Evolutionary conservation across 2,113 vertebrate species (phyloP), one percentile per base, ranked within the genome.

Genomic region (Alethe diademata): DNA sequence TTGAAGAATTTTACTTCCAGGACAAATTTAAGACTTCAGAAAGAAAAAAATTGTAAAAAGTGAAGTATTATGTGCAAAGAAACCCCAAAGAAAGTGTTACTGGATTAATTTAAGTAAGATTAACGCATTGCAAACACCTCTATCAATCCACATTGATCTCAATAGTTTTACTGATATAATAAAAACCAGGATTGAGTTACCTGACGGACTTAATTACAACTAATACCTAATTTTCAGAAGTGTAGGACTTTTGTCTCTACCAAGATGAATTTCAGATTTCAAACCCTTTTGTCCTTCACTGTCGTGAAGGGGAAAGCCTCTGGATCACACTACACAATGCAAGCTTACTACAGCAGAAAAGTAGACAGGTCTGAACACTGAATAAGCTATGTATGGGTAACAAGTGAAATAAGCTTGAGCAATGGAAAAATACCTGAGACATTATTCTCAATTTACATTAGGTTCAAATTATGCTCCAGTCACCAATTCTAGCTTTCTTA

Each of bases 241-340:
- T n/a, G 12, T 12, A 74, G 5, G 36, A 5, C 9, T 76, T 72
- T 42, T 62, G 3, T 47, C 19, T 53, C 42, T 83, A 38, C 35
- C 31, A 56, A 47, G 43, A 56, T 9, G n/a, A 48, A 56, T 66
- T 85, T 72, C 31, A 57, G 23, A 69, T 76, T 61, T 73, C 38
- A 64, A 91, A 43, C 5, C 11, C 2, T 40, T 85, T 80, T 65
- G 57, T 56, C 25, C 28, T 61, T n/a, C 2, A 6, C 35, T 75
- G 8, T 26, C 0, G 0, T 29, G 28, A 69, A 69, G 9, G 3
- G 6, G 7, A 2, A 82, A 79, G 29, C 20, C 48, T 48, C n/a
- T 93, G 66, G 31, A 67, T 66, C 31, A 57, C 36, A 40, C 19
- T 45, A 43, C 6, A 26, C 2, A 4, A 13, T 36, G 6, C 16